These are phyloP conservation scores for Alca torda DNA, from an alignment of 2,797 vertebrate species.

Conservation along the genomic window DNA sequence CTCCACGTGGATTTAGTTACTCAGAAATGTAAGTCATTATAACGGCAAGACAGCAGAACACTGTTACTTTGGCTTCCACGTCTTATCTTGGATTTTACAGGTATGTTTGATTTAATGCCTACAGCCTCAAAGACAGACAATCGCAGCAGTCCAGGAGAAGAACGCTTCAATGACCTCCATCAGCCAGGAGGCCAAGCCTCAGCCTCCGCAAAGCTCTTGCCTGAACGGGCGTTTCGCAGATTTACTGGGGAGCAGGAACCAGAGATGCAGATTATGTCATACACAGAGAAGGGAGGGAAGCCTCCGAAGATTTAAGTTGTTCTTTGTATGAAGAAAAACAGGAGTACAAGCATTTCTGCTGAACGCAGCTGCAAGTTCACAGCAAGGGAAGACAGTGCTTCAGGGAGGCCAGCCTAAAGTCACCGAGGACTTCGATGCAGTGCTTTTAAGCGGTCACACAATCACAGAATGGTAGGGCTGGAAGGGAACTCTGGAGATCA, in stretches of 20 bases:
- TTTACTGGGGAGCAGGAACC: background rate
- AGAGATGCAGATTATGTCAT: background rate
- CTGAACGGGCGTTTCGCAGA: background rate
- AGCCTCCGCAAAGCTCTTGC: background rate
- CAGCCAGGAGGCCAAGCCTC: background rate
- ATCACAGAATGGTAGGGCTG: no score
- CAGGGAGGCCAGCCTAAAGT: accelerated
- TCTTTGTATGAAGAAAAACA: background rate
- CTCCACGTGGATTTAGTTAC: background rate
- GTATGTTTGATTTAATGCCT: background rate
- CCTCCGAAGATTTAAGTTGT: background rate
- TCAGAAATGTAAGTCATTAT: background rate
- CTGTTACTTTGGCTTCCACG: background rate
- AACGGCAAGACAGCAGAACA: background rate
- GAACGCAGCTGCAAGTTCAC: background rate
- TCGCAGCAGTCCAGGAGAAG: background rate
- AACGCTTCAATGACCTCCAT: background rate
- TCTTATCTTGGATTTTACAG: background rate
- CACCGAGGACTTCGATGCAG: accelerated
- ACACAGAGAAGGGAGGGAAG: background rate
- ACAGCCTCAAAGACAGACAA: background rate
- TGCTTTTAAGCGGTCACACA: background rate
- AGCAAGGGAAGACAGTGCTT: background rate
- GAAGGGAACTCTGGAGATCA: no score
- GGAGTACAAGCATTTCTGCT: background rate